These are phyloP conservation scores for Ceratotherium simum DNA, from an alignment of 2,113 vertebrate species.

Conservation along the genomic window DNA sequence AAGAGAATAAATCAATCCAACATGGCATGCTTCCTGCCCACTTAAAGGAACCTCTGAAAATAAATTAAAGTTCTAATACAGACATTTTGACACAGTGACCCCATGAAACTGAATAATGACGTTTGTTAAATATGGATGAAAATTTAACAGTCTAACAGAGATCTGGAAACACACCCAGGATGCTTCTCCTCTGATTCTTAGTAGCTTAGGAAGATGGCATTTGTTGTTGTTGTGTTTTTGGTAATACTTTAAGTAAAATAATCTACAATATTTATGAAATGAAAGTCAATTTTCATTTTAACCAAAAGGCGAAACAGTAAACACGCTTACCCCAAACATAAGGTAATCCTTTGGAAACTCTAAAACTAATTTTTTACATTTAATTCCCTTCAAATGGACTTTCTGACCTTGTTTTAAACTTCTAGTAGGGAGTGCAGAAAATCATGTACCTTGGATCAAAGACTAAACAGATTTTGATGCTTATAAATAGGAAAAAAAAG, in stretches of 20 bases:
- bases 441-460: background rate
- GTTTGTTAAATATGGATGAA: conserved; percentile 87
- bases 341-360: background rate
- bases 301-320: background rate
- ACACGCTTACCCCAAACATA: background rate
- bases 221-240: background rate
- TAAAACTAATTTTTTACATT: background rate
- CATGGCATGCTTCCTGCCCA: conserved; percentile 79
- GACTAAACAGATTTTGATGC: conserved; percentile 31
- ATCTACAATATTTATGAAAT: background rate
- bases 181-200: background rate
- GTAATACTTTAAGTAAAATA: background rate
- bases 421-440: background rate
- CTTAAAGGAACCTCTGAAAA: conserved; percentile 82
- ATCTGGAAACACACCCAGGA: conserved; percentile 82
- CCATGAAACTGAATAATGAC: conserved; percentile 88
- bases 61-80: conserved; percentile 88
- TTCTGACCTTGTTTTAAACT: background rate
- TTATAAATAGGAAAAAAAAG: background rate
- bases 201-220: background rate
- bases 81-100: conserved; percentile 88
- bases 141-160: conserved; percentile 79
- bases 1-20: conserved; percentile 82
- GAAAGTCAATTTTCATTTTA: background rate
- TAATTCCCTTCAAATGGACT: conserved; percentile 20